Evolutionary conservation across 2,888 invertebrate species (phyloP).

Genomic region (Athalia rosae): DNA sequence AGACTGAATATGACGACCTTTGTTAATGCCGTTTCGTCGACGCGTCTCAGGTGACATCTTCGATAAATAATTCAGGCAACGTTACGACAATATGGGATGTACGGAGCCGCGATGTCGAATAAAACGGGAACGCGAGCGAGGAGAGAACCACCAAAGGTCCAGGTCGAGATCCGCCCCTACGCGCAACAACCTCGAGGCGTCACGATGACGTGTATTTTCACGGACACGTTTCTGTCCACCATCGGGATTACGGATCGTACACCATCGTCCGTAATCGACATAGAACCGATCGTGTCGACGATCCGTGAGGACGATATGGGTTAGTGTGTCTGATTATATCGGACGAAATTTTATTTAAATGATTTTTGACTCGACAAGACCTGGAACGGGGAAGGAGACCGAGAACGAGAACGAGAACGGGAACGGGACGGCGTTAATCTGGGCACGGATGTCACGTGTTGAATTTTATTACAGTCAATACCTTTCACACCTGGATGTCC

Average conservation of each 20-base stretch:
- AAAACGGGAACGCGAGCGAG: neutral
- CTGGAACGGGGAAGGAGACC: neutral
- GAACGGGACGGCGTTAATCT: slow-evolving; percentile 27
- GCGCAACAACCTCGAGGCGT: slow-evolving; percentile 26
- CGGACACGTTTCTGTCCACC: slow-evolving; percentile 34
- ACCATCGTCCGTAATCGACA: neutral
- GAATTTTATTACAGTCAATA: slow-evolving; percentile 32
- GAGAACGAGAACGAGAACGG: neutral
- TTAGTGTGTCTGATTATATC: slow-evolving; percentile 46
- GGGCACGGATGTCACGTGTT: slow-evolving; percentile 1
- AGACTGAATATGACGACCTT: slow-evolving; percentile 37
- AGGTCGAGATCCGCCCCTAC: slow-evolving; percentile 40
- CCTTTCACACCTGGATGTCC: neutral
- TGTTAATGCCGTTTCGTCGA: neutral
- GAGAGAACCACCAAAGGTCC: slow-evolving; percentile 22
- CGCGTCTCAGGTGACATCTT: neutral
- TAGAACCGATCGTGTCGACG: slow-evolving; percentile 36
- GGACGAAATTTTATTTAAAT: slow-evolving; percentile 38
- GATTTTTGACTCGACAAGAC: slow-evolving; percentile 36
- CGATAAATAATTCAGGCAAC: slow-evolving; percentile 14
- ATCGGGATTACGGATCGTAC: slow-evolving; percentile 36
- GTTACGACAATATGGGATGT: slow-evolving; percentile 6
- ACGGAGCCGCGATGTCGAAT: neutral
- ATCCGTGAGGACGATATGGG: slow-evolving; percentile 43
- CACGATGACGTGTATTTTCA: neutral